Conservation (phyloP, 2,888 invertebrate species). For the Thera obeliscata region DNA sequence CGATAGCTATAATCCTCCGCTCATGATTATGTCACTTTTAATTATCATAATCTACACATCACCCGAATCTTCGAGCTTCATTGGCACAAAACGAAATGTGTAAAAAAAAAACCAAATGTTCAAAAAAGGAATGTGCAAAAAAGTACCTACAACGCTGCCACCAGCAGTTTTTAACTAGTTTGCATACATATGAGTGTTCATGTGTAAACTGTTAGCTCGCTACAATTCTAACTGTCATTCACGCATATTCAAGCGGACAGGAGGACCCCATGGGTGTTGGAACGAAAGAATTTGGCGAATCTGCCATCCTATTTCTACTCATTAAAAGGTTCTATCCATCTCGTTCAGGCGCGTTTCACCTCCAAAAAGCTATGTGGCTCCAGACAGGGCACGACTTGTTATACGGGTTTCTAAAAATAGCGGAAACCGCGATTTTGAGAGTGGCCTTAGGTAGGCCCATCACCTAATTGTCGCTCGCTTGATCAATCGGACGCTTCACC, state of each 20-base stretch:
- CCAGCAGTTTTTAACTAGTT: too few species aligned
- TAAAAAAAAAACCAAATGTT: too few species aligned
- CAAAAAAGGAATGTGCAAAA: too few species aligned
- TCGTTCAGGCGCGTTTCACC: slow-evolving; percentile 79
- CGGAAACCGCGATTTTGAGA: slow-evolving; percentile 68
- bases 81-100: too few species aligned
- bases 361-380: slow-evolving; percentile 75
- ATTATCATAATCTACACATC: too few species aligned
- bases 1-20: too few species aligned
- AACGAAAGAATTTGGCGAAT: slow-evolving; percentile 75
- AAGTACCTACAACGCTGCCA: too few species aligned
- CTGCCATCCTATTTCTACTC: slow-evolving; percentile 71
- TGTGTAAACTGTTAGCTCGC: slow-evolving; percentile 25
- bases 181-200: background rate
- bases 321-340: slow-evolving; percentile 64
- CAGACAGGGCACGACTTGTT: slow-evolving; percentile 75
- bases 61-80: too few species aligned
- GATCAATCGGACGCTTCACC: slow-evolving; percentile 23
- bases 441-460: slow-evolving; percentile 49
- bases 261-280: slow-evolving; percentile 56
- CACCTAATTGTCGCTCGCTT: slow-evolving; percentile 28
- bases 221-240: slow-evolving; percentile 52
- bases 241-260: slow-evolving; percentile 38
- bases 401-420: slow-evolving; percentile 82
- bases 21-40: too few species aligned